Evolutionary conservation across 2,888 invertebrate genomes (phyloP).

Genomic region (Kryphioiulus occultus): DNA sequence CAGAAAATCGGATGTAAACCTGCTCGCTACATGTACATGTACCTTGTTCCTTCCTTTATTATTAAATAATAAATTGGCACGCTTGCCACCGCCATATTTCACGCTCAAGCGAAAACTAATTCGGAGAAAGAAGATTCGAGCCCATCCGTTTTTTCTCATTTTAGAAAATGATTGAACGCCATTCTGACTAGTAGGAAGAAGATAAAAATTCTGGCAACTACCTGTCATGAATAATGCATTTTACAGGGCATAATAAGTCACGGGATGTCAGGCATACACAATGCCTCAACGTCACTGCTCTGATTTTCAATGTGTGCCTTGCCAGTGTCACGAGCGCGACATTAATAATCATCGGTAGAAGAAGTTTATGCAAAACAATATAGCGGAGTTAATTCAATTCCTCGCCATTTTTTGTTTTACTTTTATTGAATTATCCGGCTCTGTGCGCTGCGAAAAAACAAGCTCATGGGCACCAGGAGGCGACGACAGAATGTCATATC

Average conservation of each 20-base stretch:
- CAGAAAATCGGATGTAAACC: neutral
- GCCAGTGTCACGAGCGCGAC: neutral
- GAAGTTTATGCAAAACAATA: neutral
- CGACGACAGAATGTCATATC: no score
- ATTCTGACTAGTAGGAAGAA: neutral
- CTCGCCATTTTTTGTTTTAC: neutral
- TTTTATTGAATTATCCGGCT: neutral
- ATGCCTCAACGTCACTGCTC: neutral
- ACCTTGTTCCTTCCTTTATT: neutral
- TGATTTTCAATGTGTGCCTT: neutral
- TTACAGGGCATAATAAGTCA: constrained; percentile 5
- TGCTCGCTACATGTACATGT: no score
- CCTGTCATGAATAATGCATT: constrained; percentile 5
- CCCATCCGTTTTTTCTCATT: neutral
- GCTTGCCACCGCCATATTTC: constrained; percentile 5
- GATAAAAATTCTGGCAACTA: neutral
- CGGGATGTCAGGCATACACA: neutral
- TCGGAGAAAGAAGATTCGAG: neutral
- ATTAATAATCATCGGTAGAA: neutral
- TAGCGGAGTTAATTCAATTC: neutral
- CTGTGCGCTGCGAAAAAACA: neutral
- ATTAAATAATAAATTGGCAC: constrained; percentile 5
- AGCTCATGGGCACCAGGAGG: no score
- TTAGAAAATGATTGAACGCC: neutral
- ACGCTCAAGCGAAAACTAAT: constrained; percentile 5